Evolutionary conservation across 2,797 vertebrate species (phyloP).

Genomic region (Phataginus tetradactyla): DNA sequence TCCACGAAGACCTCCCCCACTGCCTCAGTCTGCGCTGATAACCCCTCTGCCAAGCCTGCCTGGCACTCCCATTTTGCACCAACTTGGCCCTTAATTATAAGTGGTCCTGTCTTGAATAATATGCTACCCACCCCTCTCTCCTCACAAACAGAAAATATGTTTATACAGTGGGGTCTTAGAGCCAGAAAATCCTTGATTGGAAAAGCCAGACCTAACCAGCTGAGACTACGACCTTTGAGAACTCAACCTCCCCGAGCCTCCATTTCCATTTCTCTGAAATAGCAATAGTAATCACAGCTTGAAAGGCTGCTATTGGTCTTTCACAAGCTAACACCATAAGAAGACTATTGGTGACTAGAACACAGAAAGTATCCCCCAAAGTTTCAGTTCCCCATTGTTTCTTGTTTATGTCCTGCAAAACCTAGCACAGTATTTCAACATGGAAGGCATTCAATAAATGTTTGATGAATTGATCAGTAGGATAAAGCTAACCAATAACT

Average conservation of each 20-base stretch:
- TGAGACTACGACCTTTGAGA: background rate
- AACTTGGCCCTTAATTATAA: constrained; percentile 17
- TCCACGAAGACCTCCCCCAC: background rate
- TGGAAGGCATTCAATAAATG: background rate
- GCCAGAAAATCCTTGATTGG: background rate
- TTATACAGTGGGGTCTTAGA: background rate
- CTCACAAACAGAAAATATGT: constrained; percentile 4
- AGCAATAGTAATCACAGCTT: background rate
- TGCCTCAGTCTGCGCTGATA: background rate
- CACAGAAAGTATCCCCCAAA: background rate
- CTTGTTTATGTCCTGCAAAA: constrained; percentile 18
- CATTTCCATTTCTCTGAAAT: background rate
- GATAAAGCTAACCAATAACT: constrained; percentile 61
- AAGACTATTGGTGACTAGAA: background rate
- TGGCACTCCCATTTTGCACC: background rate
- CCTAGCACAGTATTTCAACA: background rate
- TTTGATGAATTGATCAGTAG: constrained; percentile 46
- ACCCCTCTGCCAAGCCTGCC: background rate
- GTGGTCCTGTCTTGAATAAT: constrained; percentile 36
- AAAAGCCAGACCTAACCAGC: background rate
- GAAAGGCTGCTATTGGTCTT: background rate
- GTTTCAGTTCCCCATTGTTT: background rate
- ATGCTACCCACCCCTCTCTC: constrained; percentile 33
- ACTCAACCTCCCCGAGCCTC: background rate
- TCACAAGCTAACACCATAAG: background rate